Percentiles rank a stretch among this genome's conserved stretches.
Conservation (phyloP, 2,888 invertebrate species). For the Dyspetes luteomarginatus region DNA sequence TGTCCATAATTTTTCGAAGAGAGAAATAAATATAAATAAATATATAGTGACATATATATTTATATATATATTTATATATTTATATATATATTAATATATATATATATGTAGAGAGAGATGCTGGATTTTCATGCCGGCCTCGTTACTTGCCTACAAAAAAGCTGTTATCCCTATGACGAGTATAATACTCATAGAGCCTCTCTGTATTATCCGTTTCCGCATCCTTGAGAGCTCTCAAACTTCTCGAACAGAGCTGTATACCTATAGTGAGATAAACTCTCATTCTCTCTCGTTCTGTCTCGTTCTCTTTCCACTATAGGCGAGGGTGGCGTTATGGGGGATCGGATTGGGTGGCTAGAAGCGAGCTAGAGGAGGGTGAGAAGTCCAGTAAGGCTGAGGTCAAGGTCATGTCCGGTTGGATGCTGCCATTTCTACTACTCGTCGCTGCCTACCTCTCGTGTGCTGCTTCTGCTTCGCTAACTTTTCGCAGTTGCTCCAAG, state of each 20-base stretch:
- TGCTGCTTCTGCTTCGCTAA: slow-evolving; percentile 26
- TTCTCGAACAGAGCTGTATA: not conserved
- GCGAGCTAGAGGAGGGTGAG: not conserved
- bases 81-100: no score
- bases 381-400: slow-evolving; percentile 53
- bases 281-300: no score
- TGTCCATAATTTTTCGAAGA: no score
- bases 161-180: not conserved
- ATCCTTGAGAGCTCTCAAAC: slow-evolving; percentile 18
- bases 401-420: slow-evolving; percentile 57
- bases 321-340: not conserved
- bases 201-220: slow-evolving; percentile 9
- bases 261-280: not conserved
- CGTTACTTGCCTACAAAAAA: not conserved
- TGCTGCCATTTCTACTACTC: slow-evolving; percentile 41
- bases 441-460: slow-evolving; percentile 3
- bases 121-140: not conserved
- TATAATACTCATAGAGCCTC: not conserved
- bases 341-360: not conserved
- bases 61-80: no score
- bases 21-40: no score
- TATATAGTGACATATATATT: no score
- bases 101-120: not conserved
- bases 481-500: not conserved
- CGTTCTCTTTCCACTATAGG: slow-evolving; percentile 4